Conservation (phyloP, 2,113 vertebrate species). For the Bufo bufo region DNA sequence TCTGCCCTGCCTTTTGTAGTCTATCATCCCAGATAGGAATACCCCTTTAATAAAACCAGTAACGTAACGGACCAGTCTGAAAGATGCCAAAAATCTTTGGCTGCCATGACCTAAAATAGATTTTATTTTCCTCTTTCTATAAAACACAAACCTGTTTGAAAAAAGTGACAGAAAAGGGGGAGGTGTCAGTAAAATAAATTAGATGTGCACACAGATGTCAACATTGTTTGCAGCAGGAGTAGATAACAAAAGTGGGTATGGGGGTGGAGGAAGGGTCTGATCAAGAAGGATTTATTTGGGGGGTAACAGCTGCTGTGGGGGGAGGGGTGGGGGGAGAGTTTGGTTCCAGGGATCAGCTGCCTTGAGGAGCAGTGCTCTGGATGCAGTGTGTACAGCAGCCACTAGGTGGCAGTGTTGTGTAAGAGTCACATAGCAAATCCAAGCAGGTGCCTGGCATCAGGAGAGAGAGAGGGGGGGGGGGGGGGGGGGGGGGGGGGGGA, state of each 20-base stretch:
- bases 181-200: constrained; percentile 47
- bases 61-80: neutral
- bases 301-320: neutral
- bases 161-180: constrained; percentile 45
- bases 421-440: constrained; percentile 5
- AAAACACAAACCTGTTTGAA: constrained; percentile 47
- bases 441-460: neutral
- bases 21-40: neutral
- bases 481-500: too few species aligned
- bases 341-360: neutral
- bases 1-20: too few species aligned
- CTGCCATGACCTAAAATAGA: constrained; percentile 56
- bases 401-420: neutral
- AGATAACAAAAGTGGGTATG: too few species aligned
- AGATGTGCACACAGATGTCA: constrained; percentile 37
- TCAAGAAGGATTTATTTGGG: neutral
- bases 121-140: constrained; percentile 56
- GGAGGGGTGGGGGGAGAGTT: neutral
- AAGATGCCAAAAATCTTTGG: constrained; percentile 5
- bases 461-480: too few species aligned
- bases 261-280: too few species aligned
- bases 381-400: constrained; percentile 3
- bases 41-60: neutral
- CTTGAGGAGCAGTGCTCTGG: neutral
- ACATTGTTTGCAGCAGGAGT: neutral